Conservation (phyloP, 1,140 invertebrate genomes). For the Danaus melanippus region DNA sequence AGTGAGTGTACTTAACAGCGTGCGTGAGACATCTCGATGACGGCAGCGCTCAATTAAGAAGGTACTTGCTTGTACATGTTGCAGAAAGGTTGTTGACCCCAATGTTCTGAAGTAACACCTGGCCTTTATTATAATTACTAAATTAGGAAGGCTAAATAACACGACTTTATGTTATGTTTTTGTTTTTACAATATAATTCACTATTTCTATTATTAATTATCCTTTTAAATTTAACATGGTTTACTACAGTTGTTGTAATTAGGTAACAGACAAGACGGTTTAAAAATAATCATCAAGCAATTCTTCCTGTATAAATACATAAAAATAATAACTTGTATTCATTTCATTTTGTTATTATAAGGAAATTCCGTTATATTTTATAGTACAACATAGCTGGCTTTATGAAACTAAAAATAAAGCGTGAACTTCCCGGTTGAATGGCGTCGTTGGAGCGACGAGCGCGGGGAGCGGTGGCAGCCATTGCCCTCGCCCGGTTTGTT, state of each 20-base stretch:
- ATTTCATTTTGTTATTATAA: no score
- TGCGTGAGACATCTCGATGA: constrained; percentile 22
- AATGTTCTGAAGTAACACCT: constrained; percentile 22
- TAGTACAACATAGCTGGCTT: constrained; percentile 35
- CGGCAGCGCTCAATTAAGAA: constrained; percentile 15
- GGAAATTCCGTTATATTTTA: constrained; percentile 39
- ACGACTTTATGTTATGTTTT: neutral
- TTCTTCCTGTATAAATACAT: no score
- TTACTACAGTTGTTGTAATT: no score
- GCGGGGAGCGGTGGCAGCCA: constrained; percentile 63
- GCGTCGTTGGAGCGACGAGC: constrained; percentile 54
- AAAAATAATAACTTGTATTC: no score
- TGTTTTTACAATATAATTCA: no score
- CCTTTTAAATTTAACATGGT: no score
- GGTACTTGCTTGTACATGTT: constrained; percentile 31
- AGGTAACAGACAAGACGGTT: no score
- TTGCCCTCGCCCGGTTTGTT: constrained; percentile 69
- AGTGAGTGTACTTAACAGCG: constrained; percentile 19
- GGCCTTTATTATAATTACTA: constrained; percentile 9
- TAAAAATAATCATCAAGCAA: no score
- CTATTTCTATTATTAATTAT: no score
- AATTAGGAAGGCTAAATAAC: neutral
- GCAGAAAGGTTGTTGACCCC: constrained; percentile 42
- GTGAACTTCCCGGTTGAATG: constrained; percentile 70
- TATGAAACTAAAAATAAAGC: constrained; percentile 66